Conservation (phyloP, 2,888 invertebrate species). For the Dasysyrphus tricinctus region DNA sequence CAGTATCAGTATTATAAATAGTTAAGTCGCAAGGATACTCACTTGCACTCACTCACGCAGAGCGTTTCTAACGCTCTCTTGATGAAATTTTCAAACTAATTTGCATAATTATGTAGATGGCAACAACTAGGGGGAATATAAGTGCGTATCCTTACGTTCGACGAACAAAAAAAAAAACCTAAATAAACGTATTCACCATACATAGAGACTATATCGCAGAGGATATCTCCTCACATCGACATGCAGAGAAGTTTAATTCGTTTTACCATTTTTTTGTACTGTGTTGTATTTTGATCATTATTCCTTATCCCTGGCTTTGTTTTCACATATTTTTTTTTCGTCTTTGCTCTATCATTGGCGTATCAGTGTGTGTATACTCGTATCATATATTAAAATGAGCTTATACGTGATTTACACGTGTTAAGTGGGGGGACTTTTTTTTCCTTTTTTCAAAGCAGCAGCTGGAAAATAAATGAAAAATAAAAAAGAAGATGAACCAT, state of each 20-base stretch:
- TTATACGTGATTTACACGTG: constrained; percentile 75
- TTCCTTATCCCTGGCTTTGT: constrained; percentile 65
- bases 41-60: constrained; percentile 32
- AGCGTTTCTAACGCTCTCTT: constrained; percentile 46
- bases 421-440: constrained; percentile 61
- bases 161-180: not conserved
- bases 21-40: constrained; percentile 28
- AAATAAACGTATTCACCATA: constrained; percentile 38
- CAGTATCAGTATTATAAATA: constrained; percentile 33
- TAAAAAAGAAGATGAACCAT: constrained; percentile 44
- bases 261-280: constrained; percentile 60
- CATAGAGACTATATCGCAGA: not conserved
- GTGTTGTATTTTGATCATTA: constrained; percentile 56
- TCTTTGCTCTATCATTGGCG: constrained; percentile 47
- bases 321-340: constrained; percentile 53
- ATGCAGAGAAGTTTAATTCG: constrained; percentile 70
- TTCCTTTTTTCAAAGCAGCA: constrained; percentile 41
- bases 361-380: constrained; percentile 64
- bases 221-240: constrained; percentile 42
- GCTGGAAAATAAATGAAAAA: constrained; percentile 63
- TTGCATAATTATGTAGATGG: constrained; percentile 74
- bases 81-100: constrained; percentile 65
- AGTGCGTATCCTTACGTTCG: constrained; percentile 65
- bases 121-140: constrained; percentile 64
- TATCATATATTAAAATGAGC: constrained; percentile 72